Evolutionary conservation across 2,888 invertebrate species (phyloP).

Genomic region (Spisula subtruncata): DNA sequence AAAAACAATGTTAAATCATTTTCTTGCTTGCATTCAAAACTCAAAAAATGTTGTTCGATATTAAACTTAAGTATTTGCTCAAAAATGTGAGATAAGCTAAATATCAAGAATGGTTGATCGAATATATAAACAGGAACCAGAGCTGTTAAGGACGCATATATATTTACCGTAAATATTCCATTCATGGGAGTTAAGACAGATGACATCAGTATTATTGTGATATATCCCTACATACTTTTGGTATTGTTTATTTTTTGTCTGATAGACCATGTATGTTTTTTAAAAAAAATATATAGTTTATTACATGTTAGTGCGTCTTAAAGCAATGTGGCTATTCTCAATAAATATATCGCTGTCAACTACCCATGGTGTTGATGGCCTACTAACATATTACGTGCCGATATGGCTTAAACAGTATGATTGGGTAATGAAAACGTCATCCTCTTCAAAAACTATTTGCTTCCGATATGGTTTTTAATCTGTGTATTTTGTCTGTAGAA

Average conservation of each 20-base stretch:
- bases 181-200: background rate
- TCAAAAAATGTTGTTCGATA: background rate
- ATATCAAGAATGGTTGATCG: no score
- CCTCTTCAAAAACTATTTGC: background rate
- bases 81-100: background rate
- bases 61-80: background rate
- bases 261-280: background rate
- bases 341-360: background rate
- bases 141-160: no score
- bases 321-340: slow-evolving; percentile 11
- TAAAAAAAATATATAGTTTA: background rate
- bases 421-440: background rate
- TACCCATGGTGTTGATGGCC: background rate
- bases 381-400: background rate
- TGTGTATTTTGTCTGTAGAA: background rate
- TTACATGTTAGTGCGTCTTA: background rate
- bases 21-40: background rate
- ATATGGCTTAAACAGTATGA: background rate
- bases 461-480: background rate
- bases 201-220: background rate
- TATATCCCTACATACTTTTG: background rate
- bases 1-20: background rate
- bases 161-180: no score
- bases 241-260: background rate
- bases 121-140: no score